Conservation (phyloP, 2,888 invertebrate species). For the Lottia scabra region DNA sequence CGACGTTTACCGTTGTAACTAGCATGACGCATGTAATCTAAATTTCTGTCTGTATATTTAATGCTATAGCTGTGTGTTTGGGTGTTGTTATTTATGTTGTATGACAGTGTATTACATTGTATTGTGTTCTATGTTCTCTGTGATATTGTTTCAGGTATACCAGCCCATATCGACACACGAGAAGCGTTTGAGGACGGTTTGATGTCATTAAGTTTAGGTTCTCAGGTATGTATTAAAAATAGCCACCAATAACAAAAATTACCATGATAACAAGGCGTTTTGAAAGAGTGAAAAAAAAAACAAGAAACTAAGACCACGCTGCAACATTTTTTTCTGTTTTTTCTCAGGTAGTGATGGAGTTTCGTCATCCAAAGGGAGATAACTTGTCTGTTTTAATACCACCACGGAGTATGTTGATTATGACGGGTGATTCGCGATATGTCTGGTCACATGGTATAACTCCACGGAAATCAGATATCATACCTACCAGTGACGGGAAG, state of each 20-base stretch:
- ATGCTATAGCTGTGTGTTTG: too few relatives aligned
- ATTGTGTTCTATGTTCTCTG: background rate
- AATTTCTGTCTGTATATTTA: too few relatives aligned
- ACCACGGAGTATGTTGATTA: conserved; percentile 80
- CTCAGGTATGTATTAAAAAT: conserved; percentile 72
- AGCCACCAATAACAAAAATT: background rate
- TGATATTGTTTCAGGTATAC: conserved; percentile 79
- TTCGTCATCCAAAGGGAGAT: conserved; percentile 76
- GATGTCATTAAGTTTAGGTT: conserved; percentile 86
- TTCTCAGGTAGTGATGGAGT: conserved; percentile 85
- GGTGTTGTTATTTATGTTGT: too few relatives aligned
- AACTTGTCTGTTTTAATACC: conserved; percentile 78
- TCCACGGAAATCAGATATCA: conserved; percentile 83
- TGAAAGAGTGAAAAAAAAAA: too few relatives aligned
- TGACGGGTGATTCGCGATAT: conserved; percentile 83
- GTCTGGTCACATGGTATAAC: conserved; percentile 76
- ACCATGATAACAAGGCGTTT: background rate
- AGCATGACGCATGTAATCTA: too few relatives aligned
- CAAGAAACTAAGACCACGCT: too few relatives aligned
- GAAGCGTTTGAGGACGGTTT: conserved; percentile 92
- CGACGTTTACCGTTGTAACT: too few relatives aligned
- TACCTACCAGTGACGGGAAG: conserved; percentile 73
- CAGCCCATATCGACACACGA: conserved; percentile 94
- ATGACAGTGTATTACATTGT: too few relatives aligned
- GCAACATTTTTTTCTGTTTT: background rate